Base-by-base conservation (phyloP, 1,140 invertebrate genomes). In the Cephus cinctus region DNA sequence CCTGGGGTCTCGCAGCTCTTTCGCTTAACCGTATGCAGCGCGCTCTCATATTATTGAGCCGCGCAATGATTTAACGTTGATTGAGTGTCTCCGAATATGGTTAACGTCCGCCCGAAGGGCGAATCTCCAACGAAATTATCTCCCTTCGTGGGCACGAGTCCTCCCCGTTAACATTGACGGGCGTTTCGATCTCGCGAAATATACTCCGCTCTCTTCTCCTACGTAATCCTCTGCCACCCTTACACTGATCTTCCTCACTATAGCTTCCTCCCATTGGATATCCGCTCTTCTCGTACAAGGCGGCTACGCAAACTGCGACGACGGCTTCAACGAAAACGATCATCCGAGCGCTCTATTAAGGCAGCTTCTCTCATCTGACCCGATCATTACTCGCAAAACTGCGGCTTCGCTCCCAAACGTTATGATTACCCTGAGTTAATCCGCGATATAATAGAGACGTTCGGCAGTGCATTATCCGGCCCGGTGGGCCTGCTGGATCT, bases 381-480 rank as follows among this genome's bases (percentile, higher is more conserved):
- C 34, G 34, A 60, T 52, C 44, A 59, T 53, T 48, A 53, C 41
- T 20, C 55, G 46, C 21, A 34, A 57, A 53, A 57, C 47, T 55
- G 30, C 34, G 35, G 32, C 19, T 54, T 30, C 40, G 27, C 6
- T 40, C 21, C 22, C 16, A n/a, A 59, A 59, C 51, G 41, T 59
- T 54, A 30, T 61, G 50, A 63, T 65, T 61, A 66, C 51, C 55
- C 31, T 31, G 38, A 50, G 23, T 54, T 61, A 59, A 66, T 64
- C 34, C 50, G 44, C 21, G 47, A 56, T 32, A 50, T 66, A 66
- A 65, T 66, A 56, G 56, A 65, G 62, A 61, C 47, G 58, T 65
- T 63, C 31, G 44, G 50, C 14, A 47, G 22, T 18, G 19, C 31
- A 41, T 56, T 56, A 50, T 16, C 43, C 20, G 32, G 27, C 12